Percentiles rank a stretch among this genome's conserved stretches.
phyloP scores from a whole-genome alignment of 2,888 invertebrate species.

The Callyntrura guangdongensis region DNA sequence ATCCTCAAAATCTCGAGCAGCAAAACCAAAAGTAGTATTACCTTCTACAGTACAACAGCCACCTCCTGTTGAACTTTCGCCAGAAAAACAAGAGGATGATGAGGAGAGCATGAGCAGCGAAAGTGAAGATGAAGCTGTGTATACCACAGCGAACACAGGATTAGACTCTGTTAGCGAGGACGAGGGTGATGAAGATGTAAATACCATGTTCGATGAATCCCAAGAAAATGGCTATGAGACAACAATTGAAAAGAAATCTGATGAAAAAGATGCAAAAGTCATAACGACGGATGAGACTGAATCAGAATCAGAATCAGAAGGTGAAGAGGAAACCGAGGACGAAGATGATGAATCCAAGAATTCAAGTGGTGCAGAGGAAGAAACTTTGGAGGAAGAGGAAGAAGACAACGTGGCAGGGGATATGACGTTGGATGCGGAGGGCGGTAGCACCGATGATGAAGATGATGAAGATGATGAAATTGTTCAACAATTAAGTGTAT shows the following conservation, averaged over 20 bases:
- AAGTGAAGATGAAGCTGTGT: background rate
- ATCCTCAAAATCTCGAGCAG: background rate
- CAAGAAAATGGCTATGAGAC: no score
- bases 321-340: background rate
- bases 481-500: background rate
- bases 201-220: no score
- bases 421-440: background rate
- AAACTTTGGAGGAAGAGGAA: background rate
- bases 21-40: background rate
- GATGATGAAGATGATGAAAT: constrained; percentile 17
- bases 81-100: no score
- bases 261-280: no score
- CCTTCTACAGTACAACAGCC: background rate
- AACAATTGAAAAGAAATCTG: no score
- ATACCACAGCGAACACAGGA: no score
- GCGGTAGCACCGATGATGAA: no score
- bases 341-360: no score
- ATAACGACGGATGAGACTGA: background rate
- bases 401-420: background rate
- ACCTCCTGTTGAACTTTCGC: no score
- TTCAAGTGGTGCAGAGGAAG: no score
- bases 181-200: no score
- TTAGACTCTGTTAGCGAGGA: no score
- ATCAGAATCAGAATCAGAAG: background rate
- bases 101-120: background rate